These are phyloP conservation scores for Eubasilissa splendida DNA, from an alignment of 2,888 invertebrate species.

Conservation along the genomic window DNA sequence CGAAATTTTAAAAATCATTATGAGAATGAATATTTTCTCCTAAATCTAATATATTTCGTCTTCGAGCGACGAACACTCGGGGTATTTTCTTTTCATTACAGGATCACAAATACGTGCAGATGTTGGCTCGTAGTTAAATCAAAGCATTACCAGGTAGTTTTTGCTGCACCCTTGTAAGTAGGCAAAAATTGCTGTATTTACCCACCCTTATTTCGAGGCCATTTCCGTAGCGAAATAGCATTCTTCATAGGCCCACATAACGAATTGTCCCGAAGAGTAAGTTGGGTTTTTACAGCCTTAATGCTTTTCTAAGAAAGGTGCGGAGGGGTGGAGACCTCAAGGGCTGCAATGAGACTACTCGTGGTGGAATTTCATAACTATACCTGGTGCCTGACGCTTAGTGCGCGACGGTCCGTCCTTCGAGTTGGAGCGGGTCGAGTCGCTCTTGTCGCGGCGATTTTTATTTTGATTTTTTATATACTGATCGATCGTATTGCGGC, in stretches of 20 bases:
- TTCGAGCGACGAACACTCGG: no score
- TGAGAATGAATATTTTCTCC: no score
- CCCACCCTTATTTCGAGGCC: conserved; percentile 26
- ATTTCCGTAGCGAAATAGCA: conserved; percentile 8
- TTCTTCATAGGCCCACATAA: conserved; percentile 37
- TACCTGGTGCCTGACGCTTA: conserved; percentile 14
- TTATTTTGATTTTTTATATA: conserved; percentile 4
- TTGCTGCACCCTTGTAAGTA: conserved; percentile 48
- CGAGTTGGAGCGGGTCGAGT: conserved; percentile 12
- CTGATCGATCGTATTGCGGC: neutral
- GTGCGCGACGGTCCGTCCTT: neutral
- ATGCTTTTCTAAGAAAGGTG: conserved; percentile 50
- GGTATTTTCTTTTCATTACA: no score
- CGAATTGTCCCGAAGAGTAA: conserved; percentile 32
- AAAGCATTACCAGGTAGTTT: conserved; percentile 56
- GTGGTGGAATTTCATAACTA: conserved; percentile 13
- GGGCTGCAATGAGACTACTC: conserved; percentile 34
- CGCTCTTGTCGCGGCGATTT: neutral
- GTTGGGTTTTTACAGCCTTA: conserved; percentile 44
- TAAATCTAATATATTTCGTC: no score
- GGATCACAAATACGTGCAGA: conserved; percentile 41
- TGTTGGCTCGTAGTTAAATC: conserved; percentile 41
- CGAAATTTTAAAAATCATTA: no score
- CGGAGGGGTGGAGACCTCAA: conserved; percentile 18
- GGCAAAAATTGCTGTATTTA: conserved; percentile 43